Base-by-base conservation (phyloP, 1,140 invertebrate species). In the Micrasema longulum region DNA sequence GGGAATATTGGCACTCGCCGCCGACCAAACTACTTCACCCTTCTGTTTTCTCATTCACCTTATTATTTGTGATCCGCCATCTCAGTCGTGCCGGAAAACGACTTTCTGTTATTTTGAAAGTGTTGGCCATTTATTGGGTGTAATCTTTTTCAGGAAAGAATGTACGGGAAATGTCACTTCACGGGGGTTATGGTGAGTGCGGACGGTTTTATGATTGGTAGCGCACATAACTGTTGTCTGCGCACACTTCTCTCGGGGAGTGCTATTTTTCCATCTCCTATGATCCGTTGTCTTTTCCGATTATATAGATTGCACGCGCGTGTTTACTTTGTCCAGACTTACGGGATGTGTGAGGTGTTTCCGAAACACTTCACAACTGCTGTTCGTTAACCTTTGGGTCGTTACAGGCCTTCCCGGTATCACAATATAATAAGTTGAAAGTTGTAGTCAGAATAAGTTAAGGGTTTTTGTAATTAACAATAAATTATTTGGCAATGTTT, bases 401-500 rank as follows among this genome's bases (percentile, higher is more conserved):
- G 31, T 53, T 69, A 43, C 66, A 69, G 66, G 23, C 53, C 66
- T 69, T 57, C 67, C 67, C 48, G 60, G 36, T 69, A 45, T 69
- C 67, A 69, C 53, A 45, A 57, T 47, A 69, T 45, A 60, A 48
- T 60, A 55, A 69, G 48, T 60, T 60, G 43, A 69, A 68, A 75
- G 43, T 71, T 68, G 69, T 75, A 71, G 69, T 71, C 65, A 75
- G 67, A 74, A 38, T 71, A 75, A 71, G 70, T 74, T 71, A 75
- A 75, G 73, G 65, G 60, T 75, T 75, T 75, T 75, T 75, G 73
- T 75, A 75, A 71, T 63, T 75, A 71, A 71, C 47, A 64, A 65
- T 75, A 69, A 69, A 71, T 71, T 69, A 75, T 71, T 75, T 75
- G 67, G 73, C 73, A 71, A 75, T 69, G 67, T 74, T 74, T 74